These are phyloP conservation scores for Kryptopterus vitreolus DNA, from an alignment of 2,797 vertebrate genomes.

Conservation along the genomic window DNA sequence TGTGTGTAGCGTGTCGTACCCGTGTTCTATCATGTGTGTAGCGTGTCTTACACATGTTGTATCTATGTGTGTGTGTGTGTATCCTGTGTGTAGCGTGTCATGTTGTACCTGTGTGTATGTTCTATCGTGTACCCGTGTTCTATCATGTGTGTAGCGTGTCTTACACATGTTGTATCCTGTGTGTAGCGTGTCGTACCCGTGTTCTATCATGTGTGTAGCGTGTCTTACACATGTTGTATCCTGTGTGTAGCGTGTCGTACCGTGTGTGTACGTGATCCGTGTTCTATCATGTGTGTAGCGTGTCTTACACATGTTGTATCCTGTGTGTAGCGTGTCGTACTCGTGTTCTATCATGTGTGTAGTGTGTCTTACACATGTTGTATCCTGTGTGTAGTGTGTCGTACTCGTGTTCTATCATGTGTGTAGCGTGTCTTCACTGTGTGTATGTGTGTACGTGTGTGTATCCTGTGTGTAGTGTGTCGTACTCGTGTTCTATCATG, in stretches of 20 bases:
- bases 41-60: neutral
- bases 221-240: neutral
- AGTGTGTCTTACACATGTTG: neutral
- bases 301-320: neutral
- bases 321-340: too few relatives aligned
- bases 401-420: neutral
- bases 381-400: neutral
- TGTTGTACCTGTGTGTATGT: neutral
- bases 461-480: too few relatives aligned
- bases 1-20: neutral
- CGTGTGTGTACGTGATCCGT: neutral
- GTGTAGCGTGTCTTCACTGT: neutral
- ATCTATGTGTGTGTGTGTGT: neutral
- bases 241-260: neutral
- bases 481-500: too few relatives aligned
- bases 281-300: neutral
- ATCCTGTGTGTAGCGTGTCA: neutral
- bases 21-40: neutral
- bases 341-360: neutral
- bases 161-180: constrained; percentile 58
- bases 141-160: neutral
- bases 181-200: constrained; percentile 59
- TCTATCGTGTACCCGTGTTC: neutral
- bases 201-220: neutral
- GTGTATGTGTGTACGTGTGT: too few relatives aligned